phyloP scores from a whole-genome alignment of 2,888 invertebrate species.

The Mesorhabditis spiculigera region DNA sequence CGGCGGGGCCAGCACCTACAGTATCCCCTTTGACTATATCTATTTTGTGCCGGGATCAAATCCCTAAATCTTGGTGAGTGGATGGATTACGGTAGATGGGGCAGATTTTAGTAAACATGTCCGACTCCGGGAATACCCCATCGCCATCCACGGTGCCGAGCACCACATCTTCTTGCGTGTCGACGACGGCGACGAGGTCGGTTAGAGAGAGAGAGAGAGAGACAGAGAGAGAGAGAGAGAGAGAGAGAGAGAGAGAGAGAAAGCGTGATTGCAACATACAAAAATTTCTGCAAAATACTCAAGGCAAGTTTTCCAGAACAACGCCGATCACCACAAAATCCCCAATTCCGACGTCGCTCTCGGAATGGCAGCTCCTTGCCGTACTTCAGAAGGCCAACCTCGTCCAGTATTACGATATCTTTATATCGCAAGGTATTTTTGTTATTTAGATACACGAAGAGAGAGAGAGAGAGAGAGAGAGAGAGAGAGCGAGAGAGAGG shows the following conservation, averaged over 20 bases:
- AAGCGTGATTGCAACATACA: no score
- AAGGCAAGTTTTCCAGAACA: slow-evolving; percentile 27
- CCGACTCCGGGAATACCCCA: slow-evolving; percentile 1
- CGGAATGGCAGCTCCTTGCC: slow-evolving; percentile 89
- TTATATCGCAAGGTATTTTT: slow-evolving; percentile 82
- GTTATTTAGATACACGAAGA: background rate
- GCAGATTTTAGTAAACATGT: background rate
- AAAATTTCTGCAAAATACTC: no score
- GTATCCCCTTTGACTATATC: background rate
- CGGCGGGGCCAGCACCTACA: background rate
- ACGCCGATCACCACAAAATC: slow-evolving; percentile 21
- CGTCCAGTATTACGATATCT: slow-evolving; percentile 89
- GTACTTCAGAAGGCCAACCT: slow-evolving; percentile 93
- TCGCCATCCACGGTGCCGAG: slow-evolving; percentile 13
- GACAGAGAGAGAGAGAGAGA: no score
- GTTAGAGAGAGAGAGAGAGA: slow-evolving; percentile 9
- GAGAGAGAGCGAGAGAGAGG: no score
- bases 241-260: no score
- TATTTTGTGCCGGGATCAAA: background rate
- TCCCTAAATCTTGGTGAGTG: background rate
- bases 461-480: background rate
- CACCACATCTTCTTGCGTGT: slow-evolving; percentile 1
- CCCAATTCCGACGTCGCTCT: slow-evolving; percentile 76
- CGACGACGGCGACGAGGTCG: slow-evolving; percentile 11
- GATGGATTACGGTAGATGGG: no score